These are phyloP conservation scores for Hexactinellida sp. DNA, from an alignment of 37 sponge, comb jelly and placozoan species.

Conservation along the genomic window DNA sequence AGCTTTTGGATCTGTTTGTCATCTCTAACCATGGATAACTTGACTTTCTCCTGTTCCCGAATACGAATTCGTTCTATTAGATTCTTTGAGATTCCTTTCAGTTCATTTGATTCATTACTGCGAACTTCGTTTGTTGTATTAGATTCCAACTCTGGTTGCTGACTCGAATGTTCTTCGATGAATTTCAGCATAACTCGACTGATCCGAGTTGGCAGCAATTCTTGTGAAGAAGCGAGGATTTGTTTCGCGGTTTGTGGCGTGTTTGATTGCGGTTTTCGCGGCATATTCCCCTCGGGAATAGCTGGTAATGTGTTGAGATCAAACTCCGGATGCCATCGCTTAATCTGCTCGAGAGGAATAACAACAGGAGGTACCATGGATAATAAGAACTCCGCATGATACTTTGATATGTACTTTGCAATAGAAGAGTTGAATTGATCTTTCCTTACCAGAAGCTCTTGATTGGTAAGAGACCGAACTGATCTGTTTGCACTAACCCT, in stretches of 20 bases:
- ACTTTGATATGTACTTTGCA: not conserved
- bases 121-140: not conserved
- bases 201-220: not conserved
- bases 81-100: slow-evolving; percentile 14
- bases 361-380: not conserved
- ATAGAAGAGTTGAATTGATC: not conserved
- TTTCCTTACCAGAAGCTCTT: not conserved
- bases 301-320: not conserved
- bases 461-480: not conserved
- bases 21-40: not conserved
- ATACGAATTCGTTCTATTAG: not conserved
- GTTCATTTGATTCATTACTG: not conserved
- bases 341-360: not conserved
- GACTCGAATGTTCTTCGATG: not conserved
- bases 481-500: not conserved
- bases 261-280: not conserved
- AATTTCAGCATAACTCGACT: slow-evolving; percentile 1
- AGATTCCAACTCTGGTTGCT: not conserved
- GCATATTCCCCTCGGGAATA: not conserved
- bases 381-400: not conserved
- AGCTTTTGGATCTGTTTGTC: not conserved
- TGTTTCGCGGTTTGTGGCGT: not conserved
- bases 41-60: not conserved
- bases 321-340: not conserved
- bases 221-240: not conserved